Base-by-base conservation (phyloP, 2,888 invertebrate genomes). In the Dolichomitus sp. region DNA sequence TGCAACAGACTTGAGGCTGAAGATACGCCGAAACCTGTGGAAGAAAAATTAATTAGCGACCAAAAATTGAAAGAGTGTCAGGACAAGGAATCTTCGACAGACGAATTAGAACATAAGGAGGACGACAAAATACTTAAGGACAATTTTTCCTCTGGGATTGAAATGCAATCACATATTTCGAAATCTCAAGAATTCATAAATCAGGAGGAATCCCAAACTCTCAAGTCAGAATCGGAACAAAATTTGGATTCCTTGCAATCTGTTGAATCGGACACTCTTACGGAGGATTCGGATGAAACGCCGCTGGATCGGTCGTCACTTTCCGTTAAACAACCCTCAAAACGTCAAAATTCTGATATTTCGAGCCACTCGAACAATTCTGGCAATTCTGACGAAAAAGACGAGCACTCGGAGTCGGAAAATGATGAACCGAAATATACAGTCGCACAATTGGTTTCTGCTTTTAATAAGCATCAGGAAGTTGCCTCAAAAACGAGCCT, bases 381-480 rank as follows among this genome's bases (percentile, higher is more conserved):
- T 0, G 91, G 83, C 0, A 90, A 91, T 59, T 93, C 92, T 4
- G 93, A 93, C 78, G 92, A 93, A 3, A 92, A 93, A 37, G 93
- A 93, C 11, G 92, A 92, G 17, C 91, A 92, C 40, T 90, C 90
- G 19, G 93, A 93, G 33, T 93, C 92, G 0, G 94, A 94, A 54
- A 92, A 87, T 65, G 94, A 94, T 2, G 94, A 94, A 82, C 94
- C 94, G 0, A 93, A 94, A 68, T 94, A 93, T 86, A 93, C 94
- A 0, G 94, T 94, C 0, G 94, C 94, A 4, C 94, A 94, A 81
- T 86, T 94, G 12, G 93, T 94, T 2, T 94, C 94, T 2, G 94
- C 94, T 6, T 94, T 94, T 85, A 94, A 94, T 85, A 93, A 93
- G 48, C 94, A 94, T 78, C 94, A 94, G 84, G 94, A 94, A 83